Base-by-base conservation (phyloP, 1,140 invertebrate genomes). In the Bombus superbus region DNA sequence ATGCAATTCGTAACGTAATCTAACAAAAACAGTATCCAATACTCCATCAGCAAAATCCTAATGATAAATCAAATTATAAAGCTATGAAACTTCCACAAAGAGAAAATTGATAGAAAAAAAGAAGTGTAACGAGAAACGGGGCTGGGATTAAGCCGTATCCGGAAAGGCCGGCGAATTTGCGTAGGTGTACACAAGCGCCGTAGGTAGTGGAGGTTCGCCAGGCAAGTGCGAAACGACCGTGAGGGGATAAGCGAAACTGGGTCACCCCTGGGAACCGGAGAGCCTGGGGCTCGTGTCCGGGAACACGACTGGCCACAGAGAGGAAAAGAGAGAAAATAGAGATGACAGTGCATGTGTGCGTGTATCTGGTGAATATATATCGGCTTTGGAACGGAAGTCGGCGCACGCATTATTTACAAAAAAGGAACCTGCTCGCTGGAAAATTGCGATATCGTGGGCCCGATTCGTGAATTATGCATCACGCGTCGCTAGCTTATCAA, bases 171-270 rank as follows among this genome's bases (percentile, higher is more conserved):
- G 76, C 25, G 77, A 66, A 81, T 32, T 35, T 64, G 86, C 76
- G 73, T 86, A 81, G 83, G 82, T 69, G 80, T 80, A 59, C 22
- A 4, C 32, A 32, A 75, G 38, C 66, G 57, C 32, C 47, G 66
- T 57, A 69, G 35, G 42, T 64, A 64, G 57, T 38, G 77, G 66
- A 88, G 80, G 81, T 76, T 79, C 76, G 82, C 82, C 81, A 86
- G 87, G 86, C 83, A 80, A 84, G 89, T 88, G 74, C 71, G 77
- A 78, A 69, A 80, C 78, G 74, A 86, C 57, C 81, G 86, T 66
- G 86, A 81, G 85, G 85, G 91, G 91, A 89, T 90, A 86, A 86
- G 90, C 44, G 89, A 92, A 94, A 92, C 86, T 94, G 79, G 92
- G 92, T 93, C 92, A 93, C 85, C 89, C 87, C 88, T 88, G 88